These are phyloP conservation scores for Sycophaga agraensis DNA, from an alignment of 1,140 invertebrate species.

Conservation along the genomic window DNA sequence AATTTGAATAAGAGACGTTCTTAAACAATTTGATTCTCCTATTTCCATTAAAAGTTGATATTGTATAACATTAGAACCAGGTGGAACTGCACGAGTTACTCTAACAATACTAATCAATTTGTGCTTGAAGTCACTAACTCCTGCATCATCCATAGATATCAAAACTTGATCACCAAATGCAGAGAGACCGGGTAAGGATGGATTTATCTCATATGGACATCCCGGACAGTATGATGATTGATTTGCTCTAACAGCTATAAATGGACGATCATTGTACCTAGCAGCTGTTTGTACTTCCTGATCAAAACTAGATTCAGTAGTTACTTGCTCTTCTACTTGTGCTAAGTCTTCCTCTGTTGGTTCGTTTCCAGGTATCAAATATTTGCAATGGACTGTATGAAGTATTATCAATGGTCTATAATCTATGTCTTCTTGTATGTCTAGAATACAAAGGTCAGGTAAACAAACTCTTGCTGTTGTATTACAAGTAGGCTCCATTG, in stretches of 20 bases:
- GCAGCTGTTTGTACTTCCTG: conserved; percentile 43
- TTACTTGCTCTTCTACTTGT: conserved; percentile 41
- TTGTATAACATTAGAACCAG: conserved; percentile 43
- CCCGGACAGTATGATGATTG: conserved; percentile 47
- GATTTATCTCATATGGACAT: conserved; percentile 53
- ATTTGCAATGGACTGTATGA: conserved; percentile 44
- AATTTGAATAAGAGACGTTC: conserved; percentile 39
- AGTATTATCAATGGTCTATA: conserved; percentile 39
- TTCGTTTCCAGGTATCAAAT: not conserved
- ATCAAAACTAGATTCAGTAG: conserved; percentile 42
- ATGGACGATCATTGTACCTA: conserved; percentile 44
- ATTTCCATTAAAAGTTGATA: conserved; percentile 49
- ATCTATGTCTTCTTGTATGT: conserved; percentile 42
- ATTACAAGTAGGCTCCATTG: conserved; percentile 43
- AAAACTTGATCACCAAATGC: conserved; percentile 42
- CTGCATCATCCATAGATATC: conserved; percentile 44
- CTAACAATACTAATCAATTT: conserved; percentile 44
- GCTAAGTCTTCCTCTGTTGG: conserved; percentile 35
- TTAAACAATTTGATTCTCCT: conserved; percentile 49
- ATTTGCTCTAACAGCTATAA: conserved; percentile 45
- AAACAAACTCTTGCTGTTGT: conserved; percentile 36
- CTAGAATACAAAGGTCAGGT: conserved; percentile 45
- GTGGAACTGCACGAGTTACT: conserved; percentile 47
- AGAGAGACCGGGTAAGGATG: conserved; percentile 43
- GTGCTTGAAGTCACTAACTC: conserved; percentile 47